These are phyloP conservation scores for Brachionus rubens DNA, from an alignment of 1,140 invertebrate genomes.

Conservation along the genomic window DNA sequence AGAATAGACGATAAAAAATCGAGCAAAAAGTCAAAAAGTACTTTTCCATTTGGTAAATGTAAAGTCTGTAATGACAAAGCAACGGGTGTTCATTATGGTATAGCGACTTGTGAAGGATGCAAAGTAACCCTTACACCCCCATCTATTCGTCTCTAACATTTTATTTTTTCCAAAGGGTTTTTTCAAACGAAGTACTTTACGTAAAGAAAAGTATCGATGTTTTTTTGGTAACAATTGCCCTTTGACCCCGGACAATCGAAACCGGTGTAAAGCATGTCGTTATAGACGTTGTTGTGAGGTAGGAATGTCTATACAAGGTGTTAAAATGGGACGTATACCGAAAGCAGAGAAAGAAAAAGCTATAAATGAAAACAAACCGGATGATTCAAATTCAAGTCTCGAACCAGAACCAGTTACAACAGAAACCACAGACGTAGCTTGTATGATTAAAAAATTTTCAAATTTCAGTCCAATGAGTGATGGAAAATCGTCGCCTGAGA, in stretches of 20 bases:
- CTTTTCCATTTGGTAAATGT: constrained; percentile 51
- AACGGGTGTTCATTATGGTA: constrained; percentile 64
- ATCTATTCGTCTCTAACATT: background rate
- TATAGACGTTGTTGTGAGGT: constrained; percentile 54
- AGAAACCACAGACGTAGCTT: no score
- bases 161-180: constrained; percentile 14
- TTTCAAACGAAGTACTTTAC: constrained; percentile 35
- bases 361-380: background rate
- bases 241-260: constrained; percentile 54
- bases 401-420: no score
- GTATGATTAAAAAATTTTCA: no score
- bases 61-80: constrained; percentile 62
- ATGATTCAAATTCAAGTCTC: no score
- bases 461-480: no score
- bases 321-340: constrained; percentile 57
- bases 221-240: constrained; percentile 56
- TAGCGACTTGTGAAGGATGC: constrained; percentile 63
- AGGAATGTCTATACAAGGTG: constrained; percentile 57
- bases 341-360: constrained; percentile 49
- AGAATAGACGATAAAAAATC: no score
- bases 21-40: background rate
- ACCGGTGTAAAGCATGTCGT: constrained; percentile 58
- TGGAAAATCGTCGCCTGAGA: no score
- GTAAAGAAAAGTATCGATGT: constrained; percentile 49
- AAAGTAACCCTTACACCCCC: constrained; percentile 52